Conservation (phyloP, 2,113 vertebrate species). For the Arenaria interpres region DNA sequence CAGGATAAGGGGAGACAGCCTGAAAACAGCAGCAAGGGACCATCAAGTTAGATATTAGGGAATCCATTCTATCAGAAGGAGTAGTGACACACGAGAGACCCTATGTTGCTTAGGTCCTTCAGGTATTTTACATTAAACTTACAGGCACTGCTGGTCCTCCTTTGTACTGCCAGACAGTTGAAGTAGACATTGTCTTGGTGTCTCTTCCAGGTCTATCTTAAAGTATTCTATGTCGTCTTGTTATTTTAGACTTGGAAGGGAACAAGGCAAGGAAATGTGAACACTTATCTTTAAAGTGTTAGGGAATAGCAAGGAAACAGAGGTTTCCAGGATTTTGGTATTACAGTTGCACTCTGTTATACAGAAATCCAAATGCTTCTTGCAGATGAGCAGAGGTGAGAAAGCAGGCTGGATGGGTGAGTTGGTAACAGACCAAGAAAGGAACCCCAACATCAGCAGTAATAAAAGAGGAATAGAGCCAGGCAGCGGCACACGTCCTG, state of each 20-base stretch:
- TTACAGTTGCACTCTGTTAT: not conserved
- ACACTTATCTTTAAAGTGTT: not conserved
- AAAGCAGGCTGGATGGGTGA: not conserved
- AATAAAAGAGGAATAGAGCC: not conserved
- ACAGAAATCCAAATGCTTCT: not conserved
- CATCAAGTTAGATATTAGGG: not conserved
- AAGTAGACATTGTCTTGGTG: not conserved
- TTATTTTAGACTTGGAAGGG: not conserved
- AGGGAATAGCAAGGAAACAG: not conserved
- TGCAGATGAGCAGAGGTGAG: not conserved
- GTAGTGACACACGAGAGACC: not conserved
- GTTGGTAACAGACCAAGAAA: not conserved
- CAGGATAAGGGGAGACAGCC: not conserved
- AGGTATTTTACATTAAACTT: not conserved
- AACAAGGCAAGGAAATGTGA: not conserved
- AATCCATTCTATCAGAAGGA: not conserved
- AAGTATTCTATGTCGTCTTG: not conserved
- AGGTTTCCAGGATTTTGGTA: not conserved
- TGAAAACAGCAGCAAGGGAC: not conserved
- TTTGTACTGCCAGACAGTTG: not conserved
- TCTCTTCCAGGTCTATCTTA: not conserved
- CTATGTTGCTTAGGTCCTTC: accelerated
- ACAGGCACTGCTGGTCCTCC: not conserved
- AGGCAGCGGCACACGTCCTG: accelerated
- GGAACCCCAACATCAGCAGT: not conserved